These are phyloP conservation scores for Lampropteryx suffumata DNA, from an alignment of 2,888 invertebrate genomes.

Conservation along the genomic window DNA sequence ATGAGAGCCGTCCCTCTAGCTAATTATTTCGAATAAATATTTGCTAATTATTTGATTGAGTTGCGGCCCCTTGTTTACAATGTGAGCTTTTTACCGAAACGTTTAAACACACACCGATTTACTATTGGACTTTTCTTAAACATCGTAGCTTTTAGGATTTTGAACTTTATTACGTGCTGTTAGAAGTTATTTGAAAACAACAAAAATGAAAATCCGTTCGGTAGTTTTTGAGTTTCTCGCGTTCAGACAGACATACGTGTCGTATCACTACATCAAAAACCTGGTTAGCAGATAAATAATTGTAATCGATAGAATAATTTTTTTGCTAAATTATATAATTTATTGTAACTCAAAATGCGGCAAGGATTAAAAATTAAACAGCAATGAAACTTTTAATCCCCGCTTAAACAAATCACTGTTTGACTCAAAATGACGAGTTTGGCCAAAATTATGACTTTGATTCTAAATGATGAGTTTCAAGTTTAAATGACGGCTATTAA, in stretches of 20 bases:
- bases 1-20: conserved; percentile 43
- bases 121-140: conserved; percentile 1
- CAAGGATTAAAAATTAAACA: conserved; percentile 49
- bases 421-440: conserved; percentile 36
- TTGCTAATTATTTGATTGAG: conserved; percentile 66
- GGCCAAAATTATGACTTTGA: conserved; percentile 20
- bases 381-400: conserved; percentile 50
- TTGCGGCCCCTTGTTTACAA: conserved; percentile 25
- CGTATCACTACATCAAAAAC: too few species aligned
- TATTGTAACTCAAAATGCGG: conserved; percentile 18
- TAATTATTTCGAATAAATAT: conserved; percentile 61
- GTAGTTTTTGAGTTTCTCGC: too few species aligned
- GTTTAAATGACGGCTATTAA: conserved; percentile 27
- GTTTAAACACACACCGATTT: conserved; percentile 1
- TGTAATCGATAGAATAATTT: too few species aligned
- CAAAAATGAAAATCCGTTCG: too few species aligned
- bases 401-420: conserved; percentile 43
- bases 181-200: too few species aligned
- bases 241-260: too few species aligned
- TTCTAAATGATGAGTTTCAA: conserved; percentile 22
- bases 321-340: too few species aligned
- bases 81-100: conserved; percentile 15
- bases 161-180: too few species aligned
- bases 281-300: too few species aligned
- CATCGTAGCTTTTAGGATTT: too few species aligned